Conservation (phyloP, 2,113 vertebrate genomes). For the Coryphaenoides rupestris region DNA sequence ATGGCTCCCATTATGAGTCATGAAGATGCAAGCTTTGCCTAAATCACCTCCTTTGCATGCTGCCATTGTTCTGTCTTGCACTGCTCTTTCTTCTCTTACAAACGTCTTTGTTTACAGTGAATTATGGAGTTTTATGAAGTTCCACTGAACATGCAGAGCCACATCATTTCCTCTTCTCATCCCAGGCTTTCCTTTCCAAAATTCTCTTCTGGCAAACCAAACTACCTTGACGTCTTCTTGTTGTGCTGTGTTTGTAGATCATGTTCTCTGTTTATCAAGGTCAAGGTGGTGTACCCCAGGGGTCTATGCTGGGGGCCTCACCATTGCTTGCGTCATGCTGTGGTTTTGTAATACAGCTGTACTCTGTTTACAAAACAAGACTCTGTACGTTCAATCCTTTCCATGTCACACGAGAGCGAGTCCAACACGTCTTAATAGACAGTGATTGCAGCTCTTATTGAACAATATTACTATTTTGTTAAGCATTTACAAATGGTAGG, state of each 20-base stretch:
- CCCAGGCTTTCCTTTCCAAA: slow-evolving; percentile 21
- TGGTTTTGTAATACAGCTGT: slow-evolving; percentile 13
- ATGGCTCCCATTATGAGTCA: slow-evolving; percentile 41
- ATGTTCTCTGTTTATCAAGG: too few species aligned
- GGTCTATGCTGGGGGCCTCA: slow-evolving; percentile 1
- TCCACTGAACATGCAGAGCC: slow-evolving; percentile 32
- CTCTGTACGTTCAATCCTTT: too few species aligned
- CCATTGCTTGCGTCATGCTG: slow-evolving; percentile 20
- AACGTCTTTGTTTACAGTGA: slow-evolving; percentile 34
- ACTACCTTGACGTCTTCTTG: too few species aligned
- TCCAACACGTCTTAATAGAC: too few species aligned
- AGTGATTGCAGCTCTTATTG: too few species aligned
- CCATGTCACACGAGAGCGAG: too few species aligned
- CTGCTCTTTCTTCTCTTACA: slow-evolving; percentile 30
- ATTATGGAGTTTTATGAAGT: slow-evolving; percentile 43
- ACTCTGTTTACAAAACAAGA: not conserved
- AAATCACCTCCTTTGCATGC: slow-evolving; percentile 20
- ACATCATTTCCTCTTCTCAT: slow-evolving; percentile 40
- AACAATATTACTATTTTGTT: too few species aligned
- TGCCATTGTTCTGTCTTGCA: slow-evolving; percentile 44
- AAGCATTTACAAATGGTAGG: too few species aligned
- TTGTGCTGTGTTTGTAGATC: too few species aligned
- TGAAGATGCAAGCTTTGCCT: slow-evolving; percentile 22
- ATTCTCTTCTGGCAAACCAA: slow-evolving; percentile 9
- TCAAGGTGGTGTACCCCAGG: too few species aligned